Conservation (phyloP, 2,888 invertebrate species). For the Saturnia japonica region DNA sequence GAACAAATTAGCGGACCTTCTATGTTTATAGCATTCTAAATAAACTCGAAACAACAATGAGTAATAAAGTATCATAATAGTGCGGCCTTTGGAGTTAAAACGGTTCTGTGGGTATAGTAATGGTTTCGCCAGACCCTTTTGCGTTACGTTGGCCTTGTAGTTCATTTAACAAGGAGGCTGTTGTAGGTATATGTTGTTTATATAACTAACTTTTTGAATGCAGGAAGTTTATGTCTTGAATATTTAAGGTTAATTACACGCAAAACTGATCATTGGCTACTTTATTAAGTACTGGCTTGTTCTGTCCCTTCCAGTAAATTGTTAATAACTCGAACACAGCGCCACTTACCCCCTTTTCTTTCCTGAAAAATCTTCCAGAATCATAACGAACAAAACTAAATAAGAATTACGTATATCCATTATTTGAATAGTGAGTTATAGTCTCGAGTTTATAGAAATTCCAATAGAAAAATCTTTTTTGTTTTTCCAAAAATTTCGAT, state of each 20-base stretch:
- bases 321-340: too few relatives aligned
- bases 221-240: background rate
- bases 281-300: too few relatives aligned
- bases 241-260: background rate
- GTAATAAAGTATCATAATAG: slow-evolving; percentile 34
- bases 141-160: slow-evolving; percentile 1
- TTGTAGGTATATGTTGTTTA: background rate
- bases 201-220: background rate
- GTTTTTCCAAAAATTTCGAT: too few relatives aligned
- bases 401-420: too few relatives aligned
- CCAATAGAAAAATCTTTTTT: too few relatives aligned
- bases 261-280: background rate
- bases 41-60: slow-evolving; percentile 48
- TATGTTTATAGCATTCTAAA: slow-evolving; percentile 52
- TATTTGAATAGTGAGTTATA: too few relatives aligned
- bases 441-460: too few relatives aligned
- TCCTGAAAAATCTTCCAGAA: too few relatives aligned
- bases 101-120: slow-evolving; percentile 10
- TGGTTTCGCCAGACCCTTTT: slow-evolving; percentile 14
- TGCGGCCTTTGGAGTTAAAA: slow-evolving; percentile 17
- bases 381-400: too few relatives aligned
- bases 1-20: slow-evolving; percentile 55
- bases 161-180: slow-evolving; percentile 18
- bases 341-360: too few relatives aligned
- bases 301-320: too few relatives aligned